These are phyloP conservation scores for Polylopha cassiicola DNA, from an alignment of 2,888 invertebrate species.

Conservation along the genomic window DNA sequence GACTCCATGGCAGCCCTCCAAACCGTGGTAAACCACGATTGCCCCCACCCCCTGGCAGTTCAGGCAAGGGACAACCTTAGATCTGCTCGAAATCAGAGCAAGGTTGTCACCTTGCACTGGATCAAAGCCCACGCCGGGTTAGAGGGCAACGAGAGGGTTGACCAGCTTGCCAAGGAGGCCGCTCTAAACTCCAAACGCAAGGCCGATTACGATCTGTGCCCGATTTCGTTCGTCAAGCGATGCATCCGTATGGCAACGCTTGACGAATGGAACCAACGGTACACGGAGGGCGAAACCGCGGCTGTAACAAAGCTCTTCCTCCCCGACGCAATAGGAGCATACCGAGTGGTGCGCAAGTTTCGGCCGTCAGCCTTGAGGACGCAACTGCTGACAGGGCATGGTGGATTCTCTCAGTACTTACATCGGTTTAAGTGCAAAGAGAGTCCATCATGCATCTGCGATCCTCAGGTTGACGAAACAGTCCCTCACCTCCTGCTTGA, in stretches of 20 bases:
- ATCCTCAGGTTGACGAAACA: neutral
- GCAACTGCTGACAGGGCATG: conserved; percentile 9
- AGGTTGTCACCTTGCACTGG: too few relatives aligned
- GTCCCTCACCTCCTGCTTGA: neutral
- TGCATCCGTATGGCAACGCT: neutral
- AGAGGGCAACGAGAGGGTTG: neutral
- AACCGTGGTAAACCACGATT: too few relatives aligned
- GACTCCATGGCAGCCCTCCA: too few relatives aligned
- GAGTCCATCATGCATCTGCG: conserved; percentile 2
- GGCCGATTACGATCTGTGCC: neutral
- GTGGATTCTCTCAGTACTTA: conserved; percentile 8
- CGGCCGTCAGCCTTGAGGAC: neutral
- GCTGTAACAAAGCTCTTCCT: neutral
- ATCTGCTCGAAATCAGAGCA: too few relatives aligned
- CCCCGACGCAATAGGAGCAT: neutral
- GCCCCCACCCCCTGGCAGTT: too few relatives aligned
- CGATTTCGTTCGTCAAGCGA: neutral
- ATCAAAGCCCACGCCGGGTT: conserved; percentile 1
- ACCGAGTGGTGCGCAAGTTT: neutral
- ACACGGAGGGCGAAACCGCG: neutral
- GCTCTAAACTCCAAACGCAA: neutral
- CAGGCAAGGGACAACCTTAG: too few relatives aligned
- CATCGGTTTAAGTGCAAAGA: conserved; percentile 6
- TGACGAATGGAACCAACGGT: neutral
- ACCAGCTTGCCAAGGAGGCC: neutral